Evolutionary conservation across 2,888 invertebrate species (phyloP), one percentile per base, ranked within the genome.

Genomic region (Petrophora chlorosata): DNA sequence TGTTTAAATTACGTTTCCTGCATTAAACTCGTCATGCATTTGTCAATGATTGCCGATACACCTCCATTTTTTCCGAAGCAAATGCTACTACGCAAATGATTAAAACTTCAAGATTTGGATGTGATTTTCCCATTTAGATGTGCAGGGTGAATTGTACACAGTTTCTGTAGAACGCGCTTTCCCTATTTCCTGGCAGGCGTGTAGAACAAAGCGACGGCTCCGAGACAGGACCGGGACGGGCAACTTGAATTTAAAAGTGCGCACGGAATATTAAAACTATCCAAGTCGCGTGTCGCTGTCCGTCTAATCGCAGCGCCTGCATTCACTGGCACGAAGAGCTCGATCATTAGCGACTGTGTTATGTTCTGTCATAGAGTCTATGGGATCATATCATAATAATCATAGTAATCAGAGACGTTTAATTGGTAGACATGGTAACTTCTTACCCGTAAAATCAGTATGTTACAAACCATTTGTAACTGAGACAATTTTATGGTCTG

Each of bases 261-360:
- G 63, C 47, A 50, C 47, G 53, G 67, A 67, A 68, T 70, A 74
- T 71, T 64, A 66, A 69, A 70, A 63, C 53, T 59, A 62, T 51
- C 46, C 40, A 35, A 56, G 56, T 59, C 53, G 54, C 60, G 61
- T 69, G 66, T 59, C 60, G 46, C 63, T 58, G 19, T 19, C 3
- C 25, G 25, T 22, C 55, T 65, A 61, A 73, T 67, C 63, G 58
- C 57, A 53, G 47, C 53, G 38, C 52, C 44, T 55, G 61, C 60
- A 60, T 63, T 65, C 61, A 52, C 47, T 17, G 53, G 47, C 59
- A 65, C 65, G 59, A 52, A 56, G 19, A 53, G 42, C 47, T 52
- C 44, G 44, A 38, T 57, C 57, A 61, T 63, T 59, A 62, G 47
- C 54, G 50, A 49, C 32, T 40, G 28, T 49, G 46, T 56, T 32